phyloP scores from a whole-genome alignment of 2,113 vertebrate species.

The Elephas maximus region DNA sequence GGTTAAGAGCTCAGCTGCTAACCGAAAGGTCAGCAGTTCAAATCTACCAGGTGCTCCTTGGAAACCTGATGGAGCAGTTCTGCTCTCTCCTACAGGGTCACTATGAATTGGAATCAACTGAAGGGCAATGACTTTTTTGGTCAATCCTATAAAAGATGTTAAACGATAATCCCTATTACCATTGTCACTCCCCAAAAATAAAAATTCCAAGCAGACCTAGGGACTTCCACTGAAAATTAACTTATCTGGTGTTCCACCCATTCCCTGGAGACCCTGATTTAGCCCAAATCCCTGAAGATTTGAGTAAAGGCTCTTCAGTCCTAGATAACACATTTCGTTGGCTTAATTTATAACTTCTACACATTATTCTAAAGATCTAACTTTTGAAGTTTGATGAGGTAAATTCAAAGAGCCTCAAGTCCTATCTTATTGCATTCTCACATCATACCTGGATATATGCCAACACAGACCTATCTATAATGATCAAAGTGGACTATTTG shows the following conservation, averaged over 20 bases:
- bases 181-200: background rate
- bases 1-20: no score
- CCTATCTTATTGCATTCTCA: background rate
- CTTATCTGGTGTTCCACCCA: background rate
- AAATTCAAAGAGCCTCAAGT: conserved; percentile 35
- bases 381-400: background rate
- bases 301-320: background rate
- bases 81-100: no score
- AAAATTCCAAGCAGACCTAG: background rate
- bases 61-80: no score
- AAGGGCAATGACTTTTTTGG: no score
- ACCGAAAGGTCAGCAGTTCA: no score
- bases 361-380: background rate
- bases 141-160: background rate
- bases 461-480: background rate
- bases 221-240: background rate
- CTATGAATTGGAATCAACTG: no score
- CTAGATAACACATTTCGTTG: background rate
- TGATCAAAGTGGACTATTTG: background rate
- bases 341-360: background rate
- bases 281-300: background rate
- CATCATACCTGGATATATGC: background rate
- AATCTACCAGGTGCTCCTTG: no score
- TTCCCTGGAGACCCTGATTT: background rate
- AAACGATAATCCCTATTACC: background rate